Percentiles rank a stretch among this genome's conserved stretches.
Evolutionary conservation across 2,113 vertebrate species (phyloP).

Genomic region (Chamaea fasciata): DNA sequence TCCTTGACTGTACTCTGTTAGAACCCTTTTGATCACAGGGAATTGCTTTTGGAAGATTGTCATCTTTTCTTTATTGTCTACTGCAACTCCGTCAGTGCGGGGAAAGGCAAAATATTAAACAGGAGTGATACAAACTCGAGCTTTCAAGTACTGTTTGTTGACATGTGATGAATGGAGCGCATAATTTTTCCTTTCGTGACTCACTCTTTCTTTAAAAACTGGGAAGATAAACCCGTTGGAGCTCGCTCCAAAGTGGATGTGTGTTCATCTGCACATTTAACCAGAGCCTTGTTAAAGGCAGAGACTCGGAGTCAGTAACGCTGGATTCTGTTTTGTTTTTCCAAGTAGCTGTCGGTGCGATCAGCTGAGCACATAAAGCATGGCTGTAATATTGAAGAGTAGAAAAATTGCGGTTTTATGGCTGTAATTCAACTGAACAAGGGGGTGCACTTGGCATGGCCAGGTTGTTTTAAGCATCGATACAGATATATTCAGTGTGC

Average conservation of each 20-base stretch:
- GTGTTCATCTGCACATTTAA: neutral
- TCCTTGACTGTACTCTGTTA: neutral
- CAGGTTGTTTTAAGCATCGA: neutral
- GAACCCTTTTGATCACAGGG: neutral
- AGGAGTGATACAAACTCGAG: neutral
- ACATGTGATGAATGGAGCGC: neutral
- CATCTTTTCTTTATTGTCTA: neutral
- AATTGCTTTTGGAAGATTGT: constrained; percentile 15
- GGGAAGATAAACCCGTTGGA: neutral
- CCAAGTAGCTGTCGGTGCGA: neutral
- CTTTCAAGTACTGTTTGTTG: neutral
- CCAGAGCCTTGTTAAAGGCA: neutral
- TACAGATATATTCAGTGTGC: neutral
- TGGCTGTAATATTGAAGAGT: fast-evolving
- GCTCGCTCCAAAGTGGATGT: neutral
- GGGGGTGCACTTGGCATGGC: neutral
- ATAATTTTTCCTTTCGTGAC: neutral
- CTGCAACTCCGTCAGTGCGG: neutral
- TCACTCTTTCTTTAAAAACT: neutral
- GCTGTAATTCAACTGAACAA: neutral
- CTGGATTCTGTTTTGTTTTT: neutral
- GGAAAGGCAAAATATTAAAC: neutral
- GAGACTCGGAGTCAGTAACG: fast-evolving
- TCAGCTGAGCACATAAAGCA: neutral
- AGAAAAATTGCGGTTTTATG: neutral